Evolutionary conservation across 2,888 invertebrate species (phyloP).

Genomic region (Amphipyra berbera): DNA sequence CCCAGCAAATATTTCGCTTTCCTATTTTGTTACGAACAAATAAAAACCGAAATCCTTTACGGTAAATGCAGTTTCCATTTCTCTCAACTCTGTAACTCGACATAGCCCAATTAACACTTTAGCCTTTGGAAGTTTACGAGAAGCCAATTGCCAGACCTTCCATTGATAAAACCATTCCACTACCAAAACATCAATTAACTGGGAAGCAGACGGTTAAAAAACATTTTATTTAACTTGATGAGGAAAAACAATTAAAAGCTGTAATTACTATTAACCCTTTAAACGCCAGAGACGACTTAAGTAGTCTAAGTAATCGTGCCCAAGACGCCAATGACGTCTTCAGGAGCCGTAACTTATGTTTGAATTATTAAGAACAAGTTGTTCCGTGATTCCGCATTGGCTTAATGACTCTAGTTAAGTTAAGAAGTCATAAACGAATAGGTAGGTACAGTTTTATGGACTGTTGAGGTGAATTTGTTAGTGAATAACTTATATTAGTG

Average conservation of each 20-base stretch:
- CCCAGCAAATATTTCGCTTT: slow-evolving; percentile 15
- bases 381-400: slow-evolving; percentile 35
- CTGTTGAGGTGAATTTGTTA: slow-evolving; percentile 33
- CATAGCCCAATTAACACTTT: slow-evolving; percentile 44
- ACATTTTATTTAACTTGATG: slow-evolving; percentile 45
- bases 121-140: slow-evolving; percentile 35
- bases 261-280: slow-evolving; percentile 61
- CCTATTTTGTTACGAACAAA: slow-evolving; percentile 16
- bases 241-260: slow-evolving; percentile 54
- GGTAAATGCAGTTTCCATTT: slow-evolving; percentile 31
- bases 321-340: slow-evolving; percentile 58
- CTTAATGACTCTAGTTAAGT: slow-evolving; percentile 51
- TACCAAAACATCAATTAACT: slow-evolving; percentile 50
- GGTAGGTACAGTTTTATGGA: slow-evolving; percentile 32
- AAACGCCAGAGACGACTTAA: slow-evolving; percentile 48
- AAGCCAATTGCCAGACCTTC: slow-evolving; percentile 41
- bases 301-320: slow-evolving; percentile 54
- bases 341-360: slow-evolving; percentile 55
- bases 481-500: slow-evolving; percentile 15
- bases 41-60: slow-evolving; percentile 24
- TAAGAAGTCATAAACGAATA: slow-evolving; percentile 37
- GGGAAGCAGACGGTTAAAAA: slow-evolving; percentile 48
- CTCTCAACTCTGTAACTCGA: slow-evolving; percentile 27
- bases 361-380: slow-evolving; percentile 62
- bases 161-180: slow-evolving; percentile 44